Base-by-base conservation (phyloP, 2,113 vertebrate species). In the Potamarius usumacintae region DNA sequence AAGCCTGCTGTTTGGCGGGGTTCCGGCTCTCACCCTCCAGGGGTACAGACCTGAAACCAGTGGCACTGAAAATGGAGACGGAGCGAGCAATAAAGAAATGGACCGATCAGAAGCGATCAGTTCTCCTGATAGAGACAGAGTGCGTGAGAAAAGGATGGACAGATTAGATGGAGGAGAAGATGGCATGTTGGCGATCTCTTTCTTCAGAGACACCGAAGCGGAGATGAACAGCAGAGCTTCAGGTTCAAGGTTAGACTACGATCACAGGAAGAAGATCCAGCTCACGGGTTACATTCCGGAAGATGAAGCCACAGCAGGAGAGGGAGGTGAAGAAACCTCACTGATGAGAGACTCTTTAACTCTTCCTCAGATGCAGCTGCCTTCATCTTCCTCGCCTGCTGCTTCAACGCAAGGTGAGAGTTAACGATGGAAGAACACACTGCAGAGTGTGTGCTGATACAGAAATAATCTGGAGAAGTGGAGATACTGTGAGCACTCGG, bases 251-350 rank as follows among this genome's bases (percentile, higher is more conserved):
- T 94, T 98, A 92, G 97, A 96, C 77, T 97, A 97, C 94, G 96
- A 96, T 90, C 94, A 97, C 2, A 50, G 50, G 27, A 92, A 92
- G 84, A 95, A 96, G 62, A 95, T 98, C 90, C 97, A 98, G 94
- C 95, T 98, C 93, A 97, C 97, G 87, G 96, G 97, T 80, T 99
- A 99, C 94, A 96, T 96, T 92, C 96, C 98, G 92, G 96, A 98
- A 91, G 96, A 62, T 78, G 86, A 50, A 50, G 10, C 7, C 1
- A 50, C 22, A 34, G 57, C 34, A 20, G 34, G 48, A 30, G 17
- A 15, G 62, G 79, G 27, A 62, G 25, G 60, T n/a, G 80, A 82
- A 20, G 71, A 87, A 96, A 97, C 91, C 96, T 98, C 92, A 95
- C 97, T 48, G 96, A 94, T 97, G 42, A 96, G 97, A 85, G 96